Percentiles rank a stretch among this genome's conserved stretches.
phyloP scores from a whole-genome alignment of 2,888 invertebrate species.

The Chelonus formosanus region DNA sequence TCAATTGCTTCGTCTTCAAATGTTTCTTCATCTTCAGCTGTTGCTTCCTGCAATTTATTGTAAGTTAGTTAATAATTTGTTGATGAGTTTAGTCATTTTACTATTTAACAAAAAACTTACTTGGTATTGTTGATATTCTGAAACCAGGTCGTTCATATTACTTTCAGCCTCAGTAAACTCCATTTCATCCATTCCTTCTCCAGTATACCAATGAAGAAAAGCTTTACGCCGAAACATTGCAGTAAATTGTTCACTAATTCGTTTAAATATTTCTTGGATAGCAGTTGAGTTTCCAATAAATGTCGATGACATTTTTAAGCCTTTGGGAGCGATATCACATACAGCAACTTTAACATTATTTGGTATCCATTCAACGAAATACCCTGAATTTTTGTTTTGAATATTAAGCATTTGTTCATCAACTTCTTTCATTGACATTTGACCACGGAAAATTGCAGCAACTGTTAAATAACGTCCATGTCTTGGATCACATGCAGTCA shows the following conservation, averaged over 20 bases:
- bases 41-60: slow-evolving; percentile 38
- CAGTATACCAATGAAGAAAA: too few relatives aligned
- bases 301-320: slow-evolving; percentile 86
- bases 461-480: slow-evolving; percentile 78
- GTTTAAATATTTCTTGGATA: slow-evolving; percentile 88
- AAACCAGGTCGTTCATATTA: slow-evolving; percentile 91
- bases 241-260: slow-evolving; percentile 87
- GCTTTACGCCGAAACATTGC: slow-evolving; percentile 95
- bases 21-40: slow-evolving; percentile 42
- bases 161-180: slow-evolving; percentile 84
- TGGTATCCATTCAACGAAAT: slow-evolving; percentile 80
- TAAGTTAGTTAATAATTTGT: background rate
- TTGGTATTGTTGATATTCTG: slow-evolving; percentile 94
- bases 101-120: slow-evolving; percentile 54
- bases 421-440: slow-evolving; percentile 70
- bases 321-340: slow-evolving; percentile 80
- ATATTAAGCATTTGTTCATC: too few relatives aligned
- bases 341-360: slow-evolving; percentile 84
- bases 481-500: slow-evolving; percentile 72
- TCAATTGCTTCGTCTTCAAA: slow-evolving; percentile 43
- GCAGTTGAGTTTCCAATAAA: slow-evolving; percentile 90
- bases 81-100: background rate
- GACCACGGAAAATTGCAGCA: slow-evolving; percentile 76
- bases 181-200: too few relatives aligned
- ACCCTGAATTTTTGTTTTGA: slow-evolving; percentile 71